Conservation (phyloP, 1,140 invertebrate species). For the Ceratina calcarata region DNA sequence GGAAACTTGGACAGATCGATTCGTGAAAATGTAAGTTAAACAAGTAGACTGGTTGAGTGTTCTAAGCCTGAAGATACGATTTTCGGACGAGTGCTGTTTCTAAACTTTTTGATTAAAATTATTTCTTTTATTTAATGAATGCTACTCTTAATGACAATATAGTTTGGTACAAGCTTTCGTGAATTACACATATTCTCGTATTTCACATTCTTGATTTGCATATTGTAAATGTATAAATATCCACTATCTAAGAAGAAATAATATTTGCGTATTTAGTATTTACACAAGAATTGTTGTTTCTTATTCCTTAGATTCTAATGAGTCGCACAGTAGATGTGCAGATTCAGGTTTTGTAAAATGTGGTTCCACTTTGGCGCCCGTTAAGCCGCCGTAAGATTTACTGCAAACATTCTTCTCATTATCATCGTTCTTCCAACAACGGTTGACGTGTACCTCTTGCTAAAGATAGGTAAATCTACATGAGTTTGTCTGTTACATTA, state of each 20-base stretch:
- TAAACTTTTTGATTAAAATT: no score
- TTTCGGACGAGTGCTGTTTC: not conserved
- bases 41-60: not conserved
- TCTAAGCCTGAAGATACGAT: not conserved
- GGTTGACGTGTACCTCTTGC: slow-evolving; percentile 25
- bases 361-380: slow-evolving; percentile 35
- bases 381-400: slow-evolving; percentile 49
- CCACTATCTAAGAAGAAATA: no score
- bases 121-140: no score
- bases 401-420: slow-evolving; percentile 57
- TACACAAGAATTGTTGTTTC: no score
- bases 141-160: no score
- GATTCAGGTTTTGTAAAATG: not conserved
- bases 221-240: no score
- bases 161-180: no score
- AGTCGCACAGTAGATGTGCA: not conserved
- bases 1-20: not conserved
- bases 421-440: slow-evolving; percentile 31
- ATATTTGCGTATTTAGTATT: no score
- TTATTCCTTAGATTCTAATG: no score
- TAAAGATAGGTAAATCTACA: slow-evolving; percentile 20
- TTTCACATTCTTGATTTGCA: no score
- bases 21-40: not conserved
- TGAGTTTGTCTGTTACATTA: slow-evolving; percentile 39
- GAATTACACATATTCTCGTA: no score